phyloP scores from a whole-genome alignment of 2,797 vertebrate species.

The Meriones psammophilus region DNA sequence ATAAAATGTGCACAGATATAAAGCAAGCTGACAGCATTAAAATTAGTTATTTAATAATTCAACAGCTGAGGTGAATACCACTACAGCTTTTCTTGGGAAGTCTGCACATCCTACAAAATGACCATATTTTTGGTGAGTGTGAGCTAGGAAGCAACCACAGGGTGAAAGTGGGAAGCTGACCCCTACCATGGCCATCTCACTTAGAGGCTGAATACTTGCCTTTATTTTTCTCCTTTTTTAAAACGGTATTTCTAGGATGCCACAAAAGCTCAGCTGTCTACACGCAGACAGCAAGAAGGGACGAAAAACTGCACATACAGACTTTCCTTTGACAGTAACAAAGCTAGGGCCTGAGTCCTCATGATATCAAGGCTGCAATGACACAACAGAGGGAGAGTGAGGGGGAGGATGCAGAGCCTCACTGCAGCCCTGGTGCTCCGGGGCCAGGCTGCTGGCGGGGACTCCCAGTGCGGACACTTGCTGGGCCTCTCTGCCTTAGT shows the following conservation, averaged over 20 bases:
- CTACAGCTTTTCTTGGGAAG: background rate
- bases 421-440: background rate
- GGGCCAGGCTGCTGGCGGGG: background rate
- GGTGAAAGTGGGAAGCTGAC: background rate
- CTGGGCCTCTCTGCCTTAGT: background rate
- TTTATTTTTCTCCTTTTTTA: background rate
- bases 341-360: background rate
- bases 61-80: background rate
- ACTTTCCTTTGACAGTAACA: background rate
- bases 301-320: background rate
- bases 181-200: fast-evolving
- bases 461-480: background rate
- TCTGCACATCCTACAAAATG: background rate
- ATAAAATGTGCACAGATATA: background rate
- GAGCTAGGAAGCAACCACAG: background rate
- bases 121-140: fast-evolving
- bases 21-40: slow-evolving; percentile 21
- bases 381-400: background rate
- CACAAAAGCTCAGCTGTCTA: background rate
- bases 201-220: no score
- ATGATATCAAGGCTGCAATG: background rate
- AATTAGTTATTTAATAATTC: slow-evolving; percentile 5
- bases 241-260: background rate
- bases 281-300: background rate
- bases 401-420: background rate